A percentile compares a stretch with the other conserved stretches of the same genome.
These are phyloP conservation scores for Microcebus ravelobensis DNA, from an alignment of 2,113 vertebrate genomes.

Conservation along the genomic window DNA sequence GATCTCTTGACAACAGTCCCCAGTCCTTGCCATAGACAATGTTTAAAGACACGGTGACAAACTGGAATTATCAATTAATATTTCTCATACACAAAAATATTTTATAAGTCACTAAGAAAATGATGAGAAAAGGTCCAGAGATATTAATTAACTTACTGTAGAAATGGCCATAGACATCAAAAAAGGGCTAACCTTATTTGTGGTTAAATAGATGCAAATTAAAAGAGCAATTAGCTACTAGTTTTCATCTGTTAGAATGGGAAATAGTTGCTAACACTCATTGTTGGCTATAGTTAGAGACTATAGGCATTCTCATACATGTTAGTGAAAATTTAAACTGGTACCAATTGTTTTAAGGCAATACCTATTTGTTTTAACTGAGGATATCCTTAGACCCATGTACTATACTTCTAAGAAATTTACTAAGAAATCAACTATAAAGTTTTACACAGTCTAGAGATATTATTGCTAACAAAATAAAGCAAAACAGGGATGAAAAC, in stretches of 20 bases:
- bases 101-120: constrained; percentile 35
- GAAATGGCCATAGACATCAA: background rate
- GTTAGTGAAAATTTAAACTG: background rate
- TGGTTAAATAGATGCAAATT: background rate
- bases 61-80: background rate
- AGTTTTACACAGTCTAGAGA: background rate
- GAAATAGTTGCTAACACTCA: background rate
- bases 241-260: background rate
- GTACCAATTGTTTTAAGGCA: background rate
- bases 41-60: constrained; percentile 25
- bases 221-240: background rate
- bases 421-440: background rate
- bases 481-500: background rate
- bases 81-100: background rate
- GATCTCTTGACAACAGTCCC: background rate
- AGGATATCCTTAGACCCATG: background rate
- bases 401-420: background rate
- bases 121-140: background rate
- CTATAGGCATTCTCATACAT: background rate
- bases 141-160: background rate
- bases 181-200: background rate
- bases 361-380: background rate
- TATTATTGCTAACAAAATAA: background rate
- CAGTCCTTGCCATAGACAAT: background rate
- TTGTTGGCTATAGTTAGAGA: background rate